A percentile compares a stretch with the other conserved stretches of the same genome.
Conservation (phyloP, 1,140 invertebrate genomes). For the Aphaenogaster floridana region DNA sequence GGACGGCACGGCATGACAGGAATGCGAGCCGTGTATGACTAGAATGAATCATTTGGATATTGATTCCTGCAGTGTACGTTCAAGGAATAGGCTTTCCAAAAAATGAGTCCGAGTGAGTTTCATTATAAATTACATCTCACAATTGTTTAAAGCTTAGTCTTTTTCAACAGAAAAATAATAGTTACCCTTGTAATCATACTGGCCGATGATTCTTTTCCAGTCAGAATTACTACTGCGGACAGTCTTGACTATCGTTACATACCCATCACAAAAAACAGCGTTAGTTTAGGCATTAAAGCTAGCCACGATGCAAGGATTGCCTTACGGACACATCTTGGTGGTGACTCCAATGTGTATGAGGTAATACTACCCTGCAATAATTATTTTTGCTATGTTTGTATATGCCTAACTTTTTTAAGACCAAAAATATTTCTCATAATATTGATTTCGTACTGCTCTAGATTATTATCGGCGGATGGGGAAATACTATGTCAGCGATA, state of each 20-base stretch:
- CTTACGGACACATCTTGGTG: constrained; percentile 78
- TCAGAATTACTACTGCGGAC: constrained; percentile 76
- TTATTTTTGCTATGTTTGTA: neutral
- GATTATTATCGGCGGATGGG: constrained; percentile 80
- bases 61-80: neutral
- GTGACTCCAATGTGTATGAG: constrained; percentile 80
- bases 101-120: constrained; percentile 37
- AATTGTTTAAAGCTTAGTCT: neutral
- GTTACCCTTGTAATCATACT: neutral
- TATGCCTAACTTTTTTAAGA: neutral
- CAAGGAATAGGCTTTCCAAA: constrained; percentile 1
- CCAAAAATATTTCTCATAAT: neutral
- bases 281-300: constrained; percentile 76
- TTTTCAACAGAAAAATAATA: neutral
- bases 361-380: constrained; percentile 59
- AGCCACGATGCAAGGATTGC: constrained; percentile 80
- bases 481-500: constrained; percentile 79
- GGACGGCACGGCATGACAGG: neutral
- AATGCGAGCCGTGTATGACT: constrained; percentile 7
- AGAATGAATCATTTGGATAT: constrained; percentile 36
- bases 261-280: constrained; percentile 77
- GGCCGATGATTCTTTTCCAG: constrained; percentile 60
- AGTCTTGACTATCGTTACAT: constrained; percentile 79
- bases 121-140: neutral
- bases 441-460: constrained; percentile 27